A percentile compares a stretch with the other conserved stretches of the same genome.
These are phyloP conservation scores for Augochlorella aurata DNA, from an alignment of 2,888 invertebrate genomes.

Conservation along the genomic window DNA sequence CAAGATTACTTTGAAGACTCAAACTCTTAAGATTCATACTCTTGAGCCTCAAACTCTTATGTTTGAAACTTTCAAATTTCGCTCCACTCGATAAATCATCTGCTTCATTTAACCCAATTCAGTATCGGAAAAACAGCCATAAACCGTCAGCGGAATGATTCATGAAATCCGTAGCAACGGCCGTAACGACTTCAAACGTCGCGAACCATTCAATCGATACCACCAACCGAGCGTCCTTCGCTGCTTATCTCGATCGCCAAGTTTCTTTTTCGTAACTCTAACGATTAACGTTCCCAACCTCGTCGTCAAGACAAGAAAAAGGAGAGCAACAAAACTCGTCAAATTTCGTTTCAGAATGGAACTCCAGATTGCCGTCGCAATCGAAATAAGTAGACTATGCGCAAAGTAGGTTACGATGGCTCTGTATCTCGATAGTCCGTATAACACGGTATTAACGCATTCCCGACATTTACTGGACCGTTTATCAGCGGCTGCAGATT, in stretches of 20 bases:
- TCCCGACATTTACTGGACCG: constrained; percentile 62
- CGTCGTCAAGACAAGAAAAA: not conserved
- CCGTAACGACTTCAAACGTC: too few relatives aligned
- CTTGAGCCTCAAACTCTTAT: too few relatives aligned
- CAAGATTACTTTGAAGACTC: too few relatives aligned
- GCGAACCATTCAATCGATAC: too few relatives aligned
- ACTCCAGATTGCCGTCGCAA: not conserved
- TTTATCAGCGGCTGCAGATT: constrained; percentile 50
- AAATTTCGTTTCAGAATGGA: not conserved
- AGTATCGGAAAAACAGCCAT: too few relatives aligned
- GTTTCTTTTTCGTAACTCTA: constrained; percentile 14
- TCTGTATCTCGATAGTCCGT: constrained; percentile 29
- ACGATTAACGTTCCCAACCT: not conserved
- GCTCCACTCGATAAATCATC: too few relatives aligned
- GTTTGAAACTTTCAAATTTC: too few relatives aligned
- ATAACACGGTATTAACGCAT: constrained; percentile 64
- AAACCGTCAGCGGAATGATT: not conserved
- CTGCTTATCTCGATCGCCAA: constrained; percentile 3
- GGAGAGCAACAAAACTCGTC: not conserved
- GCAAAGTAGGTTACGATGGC: not conserved
- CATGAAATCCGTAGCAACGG: not conserved
- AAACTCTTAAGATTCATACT: too few relatives aligned
- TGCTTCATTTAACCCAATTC: too few relatives aligned
- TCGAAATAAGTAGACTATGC: not conserved
- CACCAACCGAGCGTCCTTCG: too few relatives aligned